Base-by-base conservation (phyloP, 2,113 vertebrate species). In the Greenwoodochromis staneri region DNA sequence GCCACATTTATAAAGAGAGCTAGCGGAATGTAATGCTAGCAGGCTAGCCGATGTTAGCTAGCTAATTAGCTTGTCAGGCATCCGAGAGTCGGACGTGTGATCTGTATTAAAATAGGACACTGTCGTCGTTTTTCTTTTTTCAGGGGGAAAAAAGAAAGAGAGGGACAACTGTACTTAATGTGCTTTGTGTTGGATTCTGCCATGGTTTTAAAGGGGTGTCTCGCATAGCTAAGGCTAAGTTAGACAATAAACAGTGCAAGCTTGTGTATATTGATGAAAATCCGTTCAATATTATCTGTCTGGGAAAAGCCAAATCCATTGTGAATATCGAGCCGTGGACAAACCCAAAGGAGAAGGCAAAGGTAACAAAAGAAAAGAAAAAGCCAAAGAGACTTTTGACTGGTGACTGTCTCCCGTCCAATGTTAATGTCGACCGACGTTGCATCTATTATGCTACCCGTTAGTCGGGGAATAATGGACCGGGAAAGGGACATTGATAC, bases 341-440 rank as follows among this genome's bases (percentile, higher is more conserved):
- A 42, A 69, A 83, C n/a, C 73, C 51, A 40, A 57, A 55, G 85
- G 81, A 45, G 10, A 82, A 81, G 71, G n/a, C 5, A 80, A 85
- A 57, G 47, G 54, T 38, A 61, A 54, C 29, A 59, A 87, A 78
- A 31, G 21, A 45, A 83, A 81, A 34, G 36, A 73, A 27, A 45
- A 27, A 73, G 69, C 40, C 24, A 31, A 45, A 21, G 27, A 84
- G 80, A 90, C 86, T 87, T 93, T 85, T 91, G 81, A 89, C 63
- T 84, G 87, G 85, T 61, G 91, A 94, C 92, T 89, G 51, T 84
- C 86, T 84, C 89, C 94, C 91, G 91, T 95, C 95, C 95, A 82
- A 95, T 96, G 96, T 96, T 96, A 96, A 97, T 97, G 96, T 97
- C 96, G 96, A 96, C 96, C 95, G 96, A 97, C 95, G 96, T 96